Conservation (phyloP, 1,140 invertebrate species). For the Musca domestica region DNA sequence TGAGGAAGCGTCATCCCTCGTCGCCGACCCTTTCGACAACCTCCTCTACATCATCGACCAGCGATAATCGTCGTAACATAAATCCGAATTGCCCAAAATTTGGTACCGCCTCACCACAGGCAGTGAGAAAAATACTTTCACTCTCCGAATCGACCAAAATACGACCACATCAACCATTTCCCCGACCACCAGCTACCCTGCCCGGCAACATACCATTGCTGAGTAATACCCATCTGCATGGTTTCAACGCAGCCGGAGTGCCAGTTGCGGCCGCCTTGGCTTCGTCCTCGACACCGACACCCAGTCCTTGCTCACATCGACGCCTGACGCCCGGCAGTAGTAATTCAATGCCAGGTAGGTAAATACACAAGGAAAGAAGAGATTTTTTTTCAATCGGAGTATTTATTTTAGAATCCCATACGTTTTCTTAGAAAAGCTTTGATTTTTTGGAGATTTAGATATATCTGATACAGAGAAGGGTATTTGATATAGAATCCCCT, state of each 20-base stretch:
- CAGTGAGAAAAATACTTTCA: constrained; percentile 88
- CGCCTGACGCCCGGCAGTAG: constrained; percentile 61
- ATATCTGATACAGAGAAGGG: constrained; percentile 28
- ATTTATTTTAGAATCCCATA: too few relatives aligned
- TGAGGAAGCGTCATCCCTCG: constrained; percentile 65
- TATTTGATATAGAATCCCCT: constrained; percentile 10
- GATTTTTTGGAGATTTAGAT: too few relatives aligned
- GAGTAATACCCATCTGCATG: constrained; percentile 41
- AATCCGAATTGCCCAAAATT: constrained; percentile 72
- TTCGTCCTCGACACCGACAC: constrained; percentile 36
- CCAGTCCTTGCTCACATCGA: constrained; percentile 64
- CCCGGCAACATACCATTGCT: constrained; percentile 31
- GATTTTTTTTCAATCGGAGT: too few relatives aligned
- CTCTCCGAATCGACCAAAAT: constrained; percentile 85
- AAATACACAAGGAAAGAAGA: too few relatives aligned
- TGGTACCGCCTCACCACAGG: constrained; percentile 92
- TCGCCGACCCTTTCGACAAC: constrained; percentile 76
- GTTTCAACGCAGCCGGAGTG: constrained; percentile 24
- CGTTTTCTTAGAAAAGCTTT: too few relatives aligned
- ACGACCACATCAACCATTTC: constrained; percentile 73
- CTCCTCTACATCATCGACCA: constrained; percentile 84
- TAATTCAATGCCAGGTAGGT: constrained; percentile 35
- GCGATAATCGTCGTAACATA: constrained; percentile 84
- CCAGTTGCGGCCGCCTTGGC: constrained; percentile 23
- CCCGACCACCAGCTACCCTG: constrained; percentile 14